Conservation (phyloP, 2,113 vertebrate genomes). For the Tiliqua scincoides region DNA sequence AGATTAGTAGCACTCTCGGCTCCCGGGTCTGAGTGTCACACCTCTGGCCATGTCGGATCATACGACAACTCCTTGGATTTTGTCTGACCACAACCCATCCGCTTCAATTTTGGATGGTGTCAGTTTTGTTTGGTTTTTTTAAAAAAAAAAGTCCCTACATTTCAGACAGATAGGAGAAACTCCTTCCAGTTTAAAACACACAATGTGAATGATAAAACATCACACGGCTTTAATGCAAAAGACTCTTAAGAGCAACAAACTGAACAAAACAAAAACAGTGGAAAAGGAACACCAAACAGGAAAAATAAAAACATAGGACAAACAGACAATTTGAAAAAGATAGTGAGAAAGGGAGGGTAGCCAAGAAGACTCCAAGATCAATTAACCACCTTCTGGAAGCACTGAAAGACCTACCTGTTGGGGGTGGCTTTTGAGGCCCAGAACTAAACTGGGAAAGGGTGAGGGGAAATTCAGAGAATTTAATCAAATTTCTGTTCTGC, state of each 20-base stretch:
- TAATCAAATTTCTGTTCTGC: not conserved
- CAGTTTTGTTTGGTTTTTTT: constrained; percentile 55
- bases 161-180: constrained; percentile 10
- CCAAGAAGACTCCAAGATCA: not conserved
- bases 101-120: constrained; percentile 70
- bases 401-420: not conserved
- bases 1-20: constrained; percentile 88
- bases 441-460: not conserved
- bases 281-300: constrained; percentile 71
- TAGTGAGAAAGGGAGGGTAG: not conserved
- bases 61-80: constrained; percentile 69
- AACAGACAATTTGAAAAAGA: constrained; percentile 21
- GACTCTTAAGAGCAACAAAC: constrained; percentile 66
- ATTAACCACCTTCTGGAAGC: not conserved
- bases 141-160: constrained; percentile 20
- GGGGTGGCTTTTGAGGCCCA: not conserved
- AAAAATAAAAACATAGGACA: constrained; percentile 67
- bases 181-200: constrained; percentile 72
- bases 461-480: not conserved
- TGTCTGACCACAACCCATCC: constrained; percentile 64
- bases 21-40: constrained; percentile 89
- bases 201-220: constrained; percentile 73
- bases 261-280: constrained; percentile 69
- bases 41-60: constrained; percentile 84
- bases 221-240: constrained; percentile 72